Conservation (phyloP, 2,888 invertebrate species). For the Creontiades dilutus region DNA sequence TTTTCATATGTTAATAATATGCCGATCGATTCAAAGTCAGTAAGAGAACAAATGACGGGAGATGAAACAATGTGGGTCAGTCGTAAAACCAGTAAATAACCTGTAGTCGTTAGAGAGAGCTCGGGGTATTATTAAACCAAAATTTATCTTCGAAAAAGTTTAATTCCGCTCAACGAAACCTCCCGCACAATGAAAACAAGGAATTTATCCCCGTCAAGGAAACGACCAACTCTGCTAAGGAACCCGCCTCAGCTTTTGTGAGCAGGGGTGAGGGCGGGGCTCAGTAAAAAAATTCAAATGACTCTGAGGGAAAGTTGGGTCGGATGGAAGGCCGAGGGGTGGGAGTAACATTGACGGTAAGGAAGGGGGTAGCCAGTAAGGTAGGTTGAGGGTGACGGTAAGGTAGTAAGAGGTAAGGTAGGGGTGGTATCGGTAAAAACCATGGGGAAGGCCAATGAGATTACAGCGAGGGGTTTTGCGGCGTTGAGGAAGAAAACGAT, state of each 20-base stretch:
- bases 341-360: not conserved
- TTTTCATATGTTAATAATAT: no score
- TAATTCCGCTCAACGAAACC: conserved; percentile 14
- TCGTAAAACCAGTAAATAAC: not conserved
- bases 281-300: conserved; percentile 32
- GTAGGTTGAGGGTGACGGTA: not conserved
- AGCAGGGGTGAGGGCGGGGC: not conserved
- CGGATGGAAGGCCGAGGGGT: not conserved
- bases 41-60: not conserved
- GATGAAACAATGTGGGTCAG: not conserved
- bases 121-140: not conserved
- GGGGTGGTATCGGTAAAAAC: conserved; percentile 20
- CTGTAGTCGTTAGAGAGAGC: not conserved
- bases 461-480: not conserved
- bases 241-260: not conserved
- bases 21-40: no score
- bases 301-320: conserved; percentile 23
- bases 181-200: conserved; percentile 6
- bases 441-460: conserved; percentile 26
- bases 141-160: conserved; percentile 24
- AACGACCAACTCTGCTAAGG: conserved; percentile 24
- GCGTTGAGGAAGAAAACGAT: conserved; percentile 42
- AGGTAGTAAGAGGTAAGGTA: not conserved
- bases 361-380: not conserved
- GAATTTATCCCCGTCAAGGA: conserved; percentile 30